phyloP scores from a whole-genome alignment of 1,140 invertebrate genomes.

The Liolophura sinensis region DNA sequence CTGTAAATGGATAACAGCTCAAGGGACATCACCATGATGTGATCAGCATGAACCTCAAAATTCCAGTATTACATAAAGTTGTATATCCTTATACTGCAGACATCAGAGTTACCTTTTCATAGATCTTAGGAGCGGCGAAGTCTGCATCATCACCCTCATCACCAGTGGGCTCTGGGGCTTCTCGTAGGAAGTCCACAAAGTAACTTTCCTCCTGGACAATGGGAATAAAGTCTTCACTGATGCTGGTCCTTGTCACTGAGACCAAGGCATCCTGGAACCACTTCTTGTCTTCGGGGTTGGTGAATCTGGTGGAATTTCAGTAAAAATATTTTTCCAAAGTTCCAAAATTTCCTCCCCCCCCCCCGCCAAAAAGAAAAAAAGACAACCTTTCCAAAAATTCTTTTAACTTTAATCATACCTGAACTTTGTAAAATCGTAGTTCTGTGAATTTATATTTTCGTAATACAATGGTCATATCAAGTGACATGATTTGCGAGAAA shows the following conservation, averaged over 20 bases:
- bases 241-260: slow-evolving; percentile 32
- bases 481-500: too few species aligned
- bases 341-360: neutral
- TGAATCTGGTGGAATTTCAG: slow-evolving; percentile 30
- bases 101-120: slow-evolving; percentile 81
- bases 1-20: too few species aligned
- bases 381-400: neutral
- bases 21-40: neutral
- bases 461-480: too few species aligned
- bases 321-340: slow-evolving; percentile 18
- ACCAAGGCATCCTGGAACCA: slow-evolving; percentile 51
- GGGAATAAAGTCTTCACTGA: slow-evolving; percentile 29
- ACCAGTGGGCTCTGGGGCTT: slow-evolving; percentile 91
- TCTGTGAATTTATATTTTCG: too few species aligned
- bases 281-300: slow-evolving; percentile 46
- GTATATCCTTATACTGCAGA: slow-evolving; percentile 74
- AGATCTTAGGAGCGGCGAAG: slow-evolving; percentile 90
- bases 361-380: neutral
- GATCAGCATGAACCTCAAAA: neutral
- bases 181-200: slow-evolving; percentile 67
- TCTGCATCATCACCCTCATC: slow-evolving; percentile 86
- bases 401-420: neutral
- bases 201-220: slow-evolving; percentile 43
- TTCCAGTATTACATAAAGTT: neutral
- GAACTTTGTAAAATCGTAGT: too few species aligned